Base-by-base conservation (phyloP, 2,888 invertebrate species). In the Philaethria dido region DNA sequence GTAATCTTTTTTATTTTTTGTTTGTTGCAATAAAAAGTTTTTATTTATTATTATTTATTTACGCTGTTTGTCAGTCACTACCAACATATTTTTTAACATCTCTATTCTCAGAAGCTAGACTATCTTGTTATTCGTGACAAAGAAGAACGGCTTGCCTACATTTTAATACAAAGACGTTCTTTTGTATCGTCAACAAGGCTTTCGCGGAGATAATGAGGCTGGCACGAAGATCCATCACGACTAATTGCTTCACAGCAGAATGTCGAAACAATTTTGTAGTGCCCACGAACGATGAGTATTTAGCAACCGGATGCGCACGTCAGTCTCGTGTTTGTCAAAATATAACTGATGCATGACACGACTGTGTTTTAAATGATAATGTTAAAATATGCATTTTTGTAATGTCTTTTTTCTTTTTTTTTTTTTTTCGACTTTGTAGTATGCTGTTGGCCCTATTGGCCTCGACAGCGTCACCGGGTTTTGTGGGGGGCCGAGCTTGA, bases 191-290 rank as follows among this genome's bases (percentile, higher is more conserved):
- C 47, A 39, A 62, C 57, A 36, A 50, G 42, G 33, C 63, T 62
- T 62, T 63, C 39, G 59, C 57, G 63, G 36, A 62, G 48, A 63
- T 67, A 63, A 63, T 67, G 62, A 59, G 62, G 48, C 50, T 29
- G 50, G 39, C 66, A 57, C 59, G 65, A 52, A 60, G 60, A 65
- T 65, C 39, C 65, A 65, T 65, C 65, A 65, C 59, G 64, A 65
- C 65, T 65, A 65, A 65, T 65, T 65, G 65, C 65, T 42, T 44
- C 65, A 65, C 47, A 36, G 47, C 59, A 33, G 42, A 33, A 50
- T 33, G 64, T 59, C 55, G 65, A 44, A 60, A 48, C 52, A 44
- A 65, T 60, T 65, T 65, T 44, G 59, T 29, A 18, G 59, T 18
- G 29, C 48, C 57, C n/a, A n/a, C n/a, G n/a, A n/a, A 59, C 48